Evolutionary conservation across 1,140 invertebrate species (phyloP).

Genomic region (Eupristina koningsbergeri): DNA sequence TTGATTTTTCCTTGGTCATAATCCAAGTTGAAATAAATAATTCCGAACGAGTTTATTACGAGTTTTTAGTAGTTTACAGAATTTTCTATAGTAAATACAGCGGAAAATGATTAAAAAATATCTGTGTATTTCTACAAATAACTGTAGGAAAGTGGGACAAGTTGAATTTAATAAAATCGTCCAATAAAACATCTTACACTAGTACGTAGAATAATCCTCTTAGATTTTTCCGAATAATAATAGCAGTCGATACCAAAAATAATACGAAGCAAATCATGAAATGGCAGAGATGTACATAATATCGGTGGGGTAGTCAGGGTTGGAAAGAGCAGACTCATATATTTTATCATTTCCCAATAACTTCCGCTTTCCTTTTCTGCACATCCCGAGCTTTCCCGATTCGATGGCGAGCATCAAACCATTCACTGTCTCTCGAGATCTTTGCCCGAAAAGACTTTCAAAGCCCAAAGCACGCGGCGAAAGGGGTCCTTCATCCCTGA

Average conservation of each 20-base stretch:
- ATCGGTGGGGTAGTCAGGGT: no score
- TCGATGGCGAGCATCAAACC: no score
- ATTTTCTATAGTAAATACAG: background rate
- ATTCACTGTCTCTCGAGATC: no score
- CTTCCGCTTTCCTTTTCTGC: background rate
- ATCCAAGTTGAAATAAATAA: no score
- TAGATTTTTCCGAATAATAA: background rate
- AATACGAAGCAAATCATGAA: constrained; percentile 4
- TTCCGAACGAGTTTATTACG: no score
- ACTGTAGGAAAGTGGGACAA: background rate
- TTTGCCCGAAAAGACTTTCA: no score
- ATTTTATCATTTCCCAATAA: constrained; percentile 39
- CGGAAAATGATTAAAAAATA: background rate
- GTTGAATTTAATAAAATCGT: background rate
- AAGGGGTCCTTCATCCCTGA: no score
- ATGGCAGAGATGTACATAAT: background rate
- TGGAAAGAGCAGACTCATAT: background rate
- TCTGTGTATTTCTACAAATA: background rate
- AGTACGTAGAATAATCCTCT: background rate
- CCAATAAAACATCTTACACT: background rate
- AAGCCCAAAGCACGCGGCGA: no score
- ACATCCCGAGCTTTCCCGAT: background rate
- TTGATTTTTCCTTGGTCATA: no score
- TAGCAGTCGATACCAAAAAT: background rate
- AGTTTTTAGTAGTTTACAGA: no score